These are phyloP conservation scores for Baccha elongata DNA, from an alignment of 2,888 invertebrate species.

Conservation along the genomic window DNA sequence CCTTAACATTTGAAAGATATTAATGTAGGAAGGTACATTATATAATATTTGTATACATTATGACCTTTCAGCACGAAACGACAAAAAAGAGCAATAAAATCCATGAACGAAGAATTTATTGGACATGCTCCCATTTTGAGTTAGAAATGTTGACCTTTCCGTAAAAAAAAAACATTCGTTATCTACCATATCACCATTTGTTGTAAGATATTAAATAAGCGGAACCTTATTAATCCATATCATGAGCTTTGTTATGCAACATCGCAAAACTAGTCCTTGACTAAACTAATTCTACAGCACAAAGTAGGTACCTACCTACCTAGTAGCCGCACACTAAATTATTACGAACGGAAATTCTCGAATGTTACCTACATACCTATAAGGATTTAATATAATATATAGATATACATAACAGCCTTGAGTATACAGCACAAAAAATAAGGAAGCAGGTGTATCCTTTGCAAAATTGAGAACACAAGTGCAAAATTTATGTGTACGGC, in stretches of 20 bases:
- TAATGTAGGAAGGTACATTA: no score
- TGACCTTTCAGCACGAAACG: not conserved
- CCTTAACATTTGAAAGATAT: not conserved
- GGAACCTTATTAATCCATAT: not conserved
- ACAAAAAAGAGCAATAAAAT: not conserved
- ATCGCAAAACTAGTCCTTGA: conserved; percentile 7
- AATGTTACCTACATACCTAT: conserved; percentile 25
- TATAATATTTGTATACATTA: no score
- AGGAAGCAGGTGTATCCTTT: conserved; percentile 19
- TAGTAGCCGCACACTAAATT: no score
- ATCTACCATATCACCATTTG: no score
- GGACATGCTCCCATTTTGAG: not conserved
- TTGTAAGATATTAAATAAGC: not conserved
- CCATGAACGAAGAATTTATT: not conserved
- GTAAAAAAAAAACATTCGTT: not conserved
- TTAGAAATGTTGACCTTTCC: not conserved
- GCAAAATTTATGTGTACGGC: conserved; percentile 28
- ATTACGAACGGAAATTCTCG: conserved; percentile 23
- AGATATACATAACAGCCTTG: not conserved
- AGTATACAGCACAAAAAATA: not conserved
- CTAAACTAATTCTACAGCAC: conserved; percentile 19
- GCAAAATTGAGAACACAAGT: not conserved
- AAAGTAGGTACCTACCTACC: not conserved
- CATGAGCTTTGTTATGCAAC: not conserved
- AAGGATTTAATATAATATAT: conserved; percentile 6